Percentiles rank a stretch among this genome's conserved stretches.
Evolutionary conservation across 2,113 vertebrate species (phyloP).

Genomic region (Archocentrus centrarchus): DNA sequence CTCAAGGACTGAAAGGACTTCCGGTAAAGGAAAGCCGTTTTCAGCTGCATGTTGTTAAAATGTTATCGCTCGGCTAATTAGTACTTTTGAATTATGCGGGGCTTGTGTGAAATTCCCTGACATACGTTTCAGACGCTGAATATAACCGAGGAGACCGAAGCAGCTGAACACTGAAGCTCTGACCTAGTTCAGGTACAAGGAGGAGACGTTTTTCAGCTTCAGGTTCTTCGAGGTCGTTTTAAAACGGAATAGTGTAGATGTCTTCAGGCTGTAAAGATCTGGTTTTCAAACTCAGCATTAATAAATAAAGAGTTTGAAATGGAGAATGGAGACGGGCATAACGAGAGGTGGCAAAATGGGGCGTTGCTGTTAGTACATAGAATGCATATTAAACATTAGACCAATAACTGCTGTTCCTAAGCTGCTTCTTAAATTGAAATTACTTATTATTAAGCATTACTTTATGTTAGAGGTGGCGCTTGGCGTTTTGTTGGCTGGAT

Average conservation of each 20-base stretch:
- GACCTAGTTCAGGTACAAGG: background rate
- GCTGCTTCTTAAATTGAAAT: background rate
- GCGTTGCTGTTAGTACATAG: background rate
- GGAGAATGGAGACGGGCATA: background rate
- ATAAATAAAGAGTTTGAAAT: too few species aligned
- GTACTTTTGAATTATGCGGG: background rate
- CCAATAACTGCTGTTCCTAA: background rate
- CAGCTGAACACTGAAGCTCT: background rate
- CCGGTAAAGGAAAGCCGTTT: background rate
- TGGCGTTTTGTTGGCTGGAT: background rate
- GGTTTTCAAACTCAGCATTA: background rate
- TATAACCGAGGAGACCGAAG: background rate
- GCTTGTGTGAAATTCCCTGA: background rate
- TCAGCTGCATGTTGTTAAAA: too few species aligned
- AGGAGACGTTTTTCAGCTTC: background rate
- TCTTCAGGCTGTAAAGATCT: background rate
- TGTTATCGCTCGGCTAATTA: background rate
- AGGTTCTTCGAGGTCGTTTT: background rate
- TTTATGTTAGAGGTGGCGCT: background rate
- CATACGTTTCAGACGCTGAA: background rate
- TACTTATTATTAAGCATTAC: background rate
- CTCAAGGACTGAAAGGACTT: constrained; percentile 68
- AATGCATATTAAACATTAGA: background rate
- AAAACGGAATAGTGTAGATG: background rate
- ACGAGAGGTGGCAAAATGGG: background rate